Base-by-base conservation (phyloP, 2,888 invertebrate species). In the Hyposoter didymator region DNA sequence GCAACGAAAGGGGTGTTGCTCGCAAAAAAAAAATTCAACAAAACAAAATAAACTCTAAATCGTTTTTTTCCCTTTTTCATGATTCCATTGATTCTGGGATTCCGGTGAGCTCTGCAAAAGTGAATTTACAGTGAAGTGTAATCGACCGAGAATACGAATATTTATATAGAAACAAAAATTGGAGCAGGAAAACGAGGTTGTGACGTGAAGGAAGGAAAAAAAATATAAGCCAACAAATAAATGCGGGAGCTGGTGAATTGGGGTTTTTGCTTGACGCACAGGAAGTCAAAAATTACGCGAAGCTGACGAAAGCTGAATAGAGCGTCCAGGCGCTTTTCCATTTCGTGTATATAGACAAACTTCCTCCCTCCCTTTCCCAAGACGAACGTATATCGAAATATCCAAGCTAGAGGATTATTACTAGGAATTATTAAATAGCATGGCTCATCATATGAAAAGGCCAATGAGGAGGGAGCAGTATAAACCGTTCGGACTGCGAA, bases 381-480 rank as follows among this genome's bases (percentile, higher is more conserved):
- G 35, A 22, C 2, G 45, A 39, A 43, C 17, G 14, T 35, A 55
- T 52, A 39, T 28, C 35, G 10, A 10, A 39, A 59, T 32, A 47
- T 81, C 17, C 74, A 70, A 72, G 22, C 64, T 5, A 59, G 43
- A 82, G 80, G 32, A 75, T 62, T 52, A 69, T 28, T 64, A 28
- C 64, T 47, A n/a, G n/a, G 66, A 45, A 45, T 66, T 32, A 62
- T 78, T 72, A 62, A 80, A 28, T 73, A 88, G 66, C 78, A 94
- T 94, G 94, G 93, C 94, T 69, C 92, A 90, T 87, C 92, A 93
- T 86, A 84, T 93, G 86, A 90, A 92, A 69, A 90, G 92, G 66
- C 93, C 93, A 14, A 88, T 89, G 88, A 92, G 90, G 74, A 90
- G 92, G 69, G 92, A 92, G 75, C 92, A 91, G 76, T 94, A 94